A percentile compares a stretch with the other conserved stretches of the same genome.
Conservation (phyloP, 2,113 vertebrate species). For the Microcebus griseorufus region DNA sequence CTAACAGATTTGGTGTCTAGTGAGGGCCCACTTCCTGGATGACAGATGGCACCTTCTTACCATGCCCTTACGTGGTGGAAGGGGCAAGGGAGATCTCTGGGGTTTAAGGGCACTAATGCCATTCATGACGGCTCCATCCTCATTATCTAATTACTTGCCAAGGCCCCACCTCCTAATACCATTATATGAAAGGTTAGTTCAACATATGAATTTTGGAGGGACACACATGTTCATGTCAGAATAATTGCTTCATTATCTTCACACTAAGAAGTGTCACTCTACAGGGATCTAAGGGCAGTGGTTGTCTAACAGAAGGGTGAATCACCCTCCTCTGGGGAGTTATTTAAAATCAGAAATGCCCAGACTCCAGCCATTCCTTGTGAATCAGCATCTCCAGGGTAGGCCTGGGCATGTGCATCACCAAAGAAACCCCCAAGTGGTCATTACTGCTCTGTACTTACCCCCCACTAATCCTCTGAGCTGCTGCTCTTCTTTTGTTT, state of each 20-base stretch:
- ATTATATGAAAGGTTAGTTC: not conserved
- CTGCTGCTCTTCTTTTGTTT: not conserved
- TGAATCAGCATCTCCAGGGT: not conserved
- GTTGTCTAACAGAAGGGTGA: not conserved
- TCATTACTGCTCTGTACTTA: not conserved
- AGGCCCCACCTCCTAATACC: not conserved
- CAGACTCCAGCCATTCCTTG: not conserved
- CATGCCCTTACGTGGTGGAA: not conserved
- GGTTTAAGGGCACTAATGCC: too few relatives aligned
- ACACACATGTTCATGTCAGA: not conserved
- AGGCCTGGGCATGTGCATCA: not conserved
- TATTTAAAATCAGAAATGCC: not conserved
- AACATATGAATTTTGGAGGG: not conserved
- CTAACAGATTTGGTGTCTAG: not conserved
- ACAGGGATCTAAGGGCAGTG: not conserved
- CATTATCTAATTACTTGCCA: not conserved
- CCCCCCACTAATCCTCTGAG: not conserved
- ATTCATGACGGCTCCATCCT: not conserved
- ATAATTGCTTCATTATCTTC: not conserved
- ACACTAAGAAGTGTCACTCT: not conserved
- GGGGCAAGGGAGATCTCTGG: not conserved
- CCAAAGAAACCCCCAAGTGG: not conserved
- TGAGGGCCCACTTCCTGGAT: not conserved
- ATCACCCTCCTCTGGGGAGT: not conserved
- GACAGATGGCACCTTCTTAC: not conserved